phyloP scores from a whole-genome alignment of 1,140 invertebrate species.

The Battus philenor region DNA sequence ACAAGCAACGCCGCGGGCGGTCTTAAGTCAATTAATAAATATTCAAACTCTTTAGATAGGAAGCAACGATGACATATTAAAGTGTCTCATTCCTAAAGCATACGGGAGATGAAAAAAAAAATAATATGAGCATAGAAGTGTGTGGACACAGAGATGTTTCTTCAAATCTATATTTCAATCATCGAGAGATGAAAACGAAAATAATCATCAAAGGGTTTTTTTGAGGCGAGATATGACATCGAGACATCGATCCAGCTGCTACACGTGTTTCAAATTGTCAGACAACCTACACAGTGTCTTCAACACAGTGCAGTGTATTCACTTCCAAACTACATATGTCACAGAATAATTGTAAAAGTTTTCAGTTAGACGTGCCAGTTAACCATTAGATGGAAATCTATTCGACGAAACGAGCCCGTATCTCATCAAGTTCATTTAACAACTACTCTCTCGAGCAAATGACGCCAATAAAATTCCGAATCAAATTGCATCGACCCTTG shows the following conservation, averaged over 20 bases:
- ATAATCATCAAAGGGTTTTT: conserved; percentile 73
- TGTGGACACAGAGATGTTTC: conserved; percentile 56
- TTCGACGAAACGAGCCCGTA: too few species aligned
- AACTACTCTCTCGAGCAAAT: conserved; percentile 52
- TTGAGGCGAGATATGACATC: conserved; percentile 58
- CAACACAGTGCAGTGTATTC: too few species aligned
- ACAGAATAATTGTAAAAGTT: too few species aligned
- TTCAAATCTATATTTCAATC: conserved; percentile 69
- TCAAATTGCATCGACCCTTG: conserved; percentile 64
- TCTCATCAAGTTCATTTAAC: conserved; percentile 60
- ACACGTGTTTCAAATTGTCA: conserved; percentile 71
- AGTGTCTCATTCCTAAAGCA: conserved; percentile 51
- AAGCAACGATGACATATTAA: conserved; percentile 66
- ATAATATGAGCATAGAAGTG: conserved; percentile 45
- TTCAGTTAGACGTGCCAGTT: conserved; percentile 49
- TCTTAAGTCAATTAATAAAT: conserved; percentile 52
- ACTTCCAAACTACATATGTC: too few species aligned
- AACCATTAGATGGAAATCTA: too few species aligned
- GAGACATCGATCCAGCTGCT: conserved; percentile 48
- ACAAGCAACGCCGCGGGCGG: conserved; percentile 32
- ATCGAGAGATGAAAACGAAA: conserved; percentile 62
- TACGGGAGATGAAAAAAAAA: conserved; percentile 47
- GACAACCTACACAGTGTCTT: conserved; percentile 70
- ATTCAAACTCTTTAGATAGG: conserved; percentile 56
- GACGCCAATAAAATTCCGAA: conserved; percentile 69